Conservation (phyloP, 2,888 invertebrate genomes). For the Arrhopalites spinosus region DNA sequence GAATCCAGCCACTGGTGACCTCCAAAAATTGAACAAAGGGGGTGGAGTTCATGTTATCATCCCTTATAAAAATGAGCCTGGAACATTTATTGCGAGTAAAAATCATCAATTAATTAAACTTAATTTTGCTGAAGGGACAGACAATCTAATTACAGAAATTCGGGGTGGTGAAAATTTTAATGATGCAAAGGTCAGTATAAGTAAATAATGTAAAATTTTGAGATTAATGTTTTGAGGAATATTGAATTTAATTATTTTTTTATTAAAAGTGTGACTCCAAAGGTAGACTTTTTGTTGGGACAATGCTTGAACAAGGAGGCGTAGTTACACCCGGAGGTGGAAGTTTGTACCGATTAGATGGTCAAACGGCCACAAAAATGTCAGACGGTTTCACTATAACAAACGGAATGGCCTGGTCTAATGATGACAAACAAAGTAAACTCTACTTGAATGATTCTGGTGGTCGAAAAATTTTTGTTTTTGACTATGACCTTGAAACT, state of each 20-base stretch:
- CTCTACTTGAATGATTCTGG: constrained; percentile 34
- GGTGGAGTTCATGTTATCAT: constrained; percentile 18
- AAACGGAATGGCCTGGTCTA: constrained; percentile 34
- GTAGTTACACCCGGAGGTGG: constrained; percentile 23
- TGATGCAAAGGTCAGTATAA: too few relatives aligned
- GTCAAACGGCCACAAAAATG: constrained; percentile 16
- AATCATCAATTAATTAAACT: constrained; percentile 20
- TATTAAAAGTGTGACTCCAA: constrained; percentile 22
- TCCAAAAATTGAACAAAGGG: constrained; percentile 13
- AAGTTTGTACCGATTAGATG: constrained; percentile 28
- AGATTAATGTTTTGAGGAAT: too few relatives aligned
- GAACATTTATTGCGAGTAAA: constrained; percentile 5
- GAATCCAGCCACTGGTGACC: constrained; percentile 18
- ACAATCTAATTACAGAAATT: not conserved
- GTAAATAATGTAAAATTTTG: too few relatives aligned
- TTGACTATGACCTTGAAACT: constrained; percentile 30
- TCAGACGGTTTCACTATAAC: constrained; percentile 18
- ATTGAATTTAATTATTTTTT: too few relatives aligned
- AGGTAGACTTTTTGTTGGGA: constrained; percentile 30
- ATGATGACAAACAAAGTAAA: constrained; percentile 18
- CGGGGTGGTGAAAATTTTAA: constrained; percentile 26
- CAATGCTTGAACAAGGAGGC: constrained; percentile 1
- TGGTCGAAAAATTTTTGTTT: constrained; percentile 27
- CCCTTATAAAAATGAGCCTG: constrained; percentile 19
- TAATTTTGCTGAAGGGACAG: constrained; percentile 1